Evolutionary conservation across 1,140 invertebrate species (phyloP), one percentile per base, ranked within the genome.

Genomic region (Drosophila erecta): DNA sequence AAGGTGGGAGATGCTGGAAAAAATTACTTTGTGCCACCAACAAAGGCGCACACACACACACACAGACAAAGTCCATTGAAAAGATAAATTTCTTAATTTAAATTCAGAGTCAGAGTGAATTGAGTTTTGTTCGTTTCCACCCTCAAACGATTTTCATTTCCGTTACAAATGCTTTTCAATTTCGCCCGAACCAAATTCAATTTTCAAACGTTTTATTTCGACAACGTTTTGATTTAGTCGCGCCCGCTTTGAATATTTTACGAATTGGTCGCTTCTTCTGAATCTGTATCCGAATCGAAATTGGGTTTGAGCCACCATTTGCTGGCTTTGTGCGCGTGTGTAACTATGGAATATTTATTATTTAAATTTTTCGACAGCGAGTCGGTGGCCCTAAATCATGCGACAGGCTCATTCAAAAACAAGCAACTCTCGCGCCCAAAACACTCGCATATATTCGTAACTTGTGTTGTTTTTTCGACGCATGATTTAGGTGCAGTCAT

Each of bases 31-130:
- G 57, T 49, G 60, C 38, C 56, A 56, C 80, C 61, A 75, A 59
- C 76, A 67, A 87, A 76, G 33, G 58, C 58, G 60, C 59, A 20
- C 57, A 62, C 46, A 46, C 58, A 60, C 59, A 20, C 57, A 62
- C 46, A 46, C 40, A 74, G 74, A 60, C 69, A 53, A 76, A 69
- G 58, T 53, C 65, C 59, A 86, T 87, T 76, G 83, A 89, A 76
- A 86, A 89, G 83, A 87, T 87, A 87, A 83, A 87, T 87, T 87
- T 87, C 83, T 87, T 87, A 87, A 87, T 87, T 87, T 87, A 87
- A 89, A 87, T 87, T 87, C 83, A 86, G 84, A 83, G 70, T 71
- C 79, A 50, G 62, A 70, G 50, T 24, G 46, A 47, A 47, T 61
- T 50, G 49, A 53, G 72, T 76, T 58, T 49, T 47, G 46, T 75